Percentiles rank a stretch among this genome's conserved stretches.
These are phyloP conservation scores for Tautogolabrus adspersus DNA, from an alignment of 2,113 vertebrate species.

Conservation along the genomic window DNA sequence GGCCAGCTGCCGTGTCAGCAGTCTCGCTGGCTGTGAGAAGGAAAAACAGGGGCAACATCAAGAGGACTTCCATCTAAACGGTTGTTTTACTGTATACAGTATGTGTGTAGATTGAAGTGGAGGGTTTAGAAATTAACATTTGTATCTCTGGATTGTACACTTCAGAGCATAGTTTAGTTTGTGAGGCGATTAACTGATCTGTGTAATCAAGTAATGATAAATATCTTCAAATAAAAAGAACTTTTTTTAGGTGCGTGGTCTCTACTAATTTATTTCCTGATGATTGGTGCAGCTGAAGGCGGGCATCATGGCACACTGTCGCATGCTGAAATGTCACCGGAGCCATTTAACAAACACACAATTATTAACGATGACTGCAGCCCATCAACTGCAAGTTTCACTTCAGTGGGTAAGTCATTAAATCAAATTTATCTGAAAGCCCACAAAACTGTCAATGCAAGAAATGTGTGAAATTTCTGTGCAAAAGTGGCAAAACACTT, in stretches of 20 bases:
- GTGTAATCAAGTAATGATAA: conserved; percentile 2
- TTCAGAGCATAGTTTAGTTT: conserved; percentile 10
- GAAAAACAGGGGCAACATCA: conserved; percentile 50
- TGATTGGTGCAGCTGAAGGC: conserved; percentile 42
- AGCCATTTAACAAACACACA: conserved; percentile 57
- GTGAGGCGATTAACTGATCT: conserved; percentile 35
- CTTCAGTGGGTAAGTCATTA: conserved; percentile 36
- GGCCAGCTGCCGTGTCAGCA: conserved; percentile 74
- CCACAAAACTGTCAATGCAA: conserved; percentile 51
- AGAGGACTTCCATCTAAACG: conserved; percentile 25
- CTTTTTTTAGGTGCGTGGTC: conserved; percentile 19
- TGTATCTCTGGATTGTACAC: conserved; percentile 22
- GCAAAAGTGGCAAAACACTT: conserved; percentile 58
- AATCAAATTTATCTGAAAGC: conserved; percentile 48
- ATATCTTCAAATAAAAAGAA: conserved; percentile 6
- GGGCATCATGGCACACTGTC: conserved; percentile 24
- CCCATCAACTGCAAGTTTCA: conserved; percentile 45
- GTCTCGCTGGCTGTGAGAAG: conserved; percentile 37
- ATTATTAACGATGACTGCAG: conserved; percentile 51
- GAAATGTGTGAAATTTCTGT: conserved; percentile 41
- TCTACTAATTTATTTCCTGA: conserved; percentile 30
- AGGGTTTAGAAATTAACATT: conserved; percentile 3
- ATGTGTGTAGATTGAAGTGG: conserved; percentile 1
- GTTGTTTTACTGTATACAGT: background rate
- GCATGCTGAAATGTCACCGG: conserved; percentile 56